Evolutionary conservation across 2,113 vertebrate genomes (phyloP), one percentile per base, ranked within the genome.

Genomic region (Chrysemys picta): DNA sequence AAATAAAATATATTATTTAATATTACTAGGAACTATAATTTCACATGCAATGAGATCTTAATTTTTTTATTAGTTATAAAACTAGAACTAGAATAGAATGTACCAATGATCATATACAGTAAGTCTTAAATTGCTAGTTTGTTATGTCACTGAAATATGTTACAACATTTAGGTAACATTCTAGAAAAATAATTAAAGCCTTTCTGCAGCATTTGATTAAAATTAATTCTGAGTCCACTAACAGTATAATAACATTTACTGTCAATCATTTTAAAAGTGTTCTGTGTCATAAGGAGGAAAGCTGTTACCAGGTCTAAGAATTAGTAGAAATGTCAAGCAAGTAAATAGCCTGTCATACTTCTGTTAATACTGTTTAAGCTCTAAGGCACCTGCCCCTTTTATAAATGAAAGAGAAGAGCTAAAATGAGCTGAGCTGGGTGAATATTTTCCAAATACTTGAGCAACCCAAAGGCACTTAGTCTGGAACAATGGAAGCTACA

Each of bases 261-360:
- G 98, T 97, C 98, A 98, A 97, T 98, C 97, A 98, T 96, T 98
- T 97, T 53, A 90, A 98, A 98, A 97, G n/a, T 84, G 86, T 94
- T 98, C 82, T 90, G 35, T 97, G 94, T 98, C 93, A 97, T 89
- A 93, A 79, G 83, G 91, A 98, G 93, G 93, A 97, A 97, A 98
- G 94, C 94, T 95, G 95, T 98, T 98, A 98, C 96, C 90, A 97
- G 96, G 89, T 75, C 59, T 88, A 95, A 96, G 91, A 98, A 97
- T 98, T 97, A 98, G 94, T 1, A 1, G 59, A 97, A 98, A 87
- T 94, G 93, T 94, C 96, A 98, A 93, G 87, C 80, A 95, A 97
- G 97, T 97, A 97, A 95, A 95, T 90, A 97, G 87, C 83, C 95
- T 97, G 91, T 98, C 97, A 96, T 89, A 85, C 22, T 95, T 84